Evolutionary conservation across 2,888 invertebrate species (phyloP), one percentile per base, ranked within the genome.

Genomic region (Halictus quadricinctus): DNA sequence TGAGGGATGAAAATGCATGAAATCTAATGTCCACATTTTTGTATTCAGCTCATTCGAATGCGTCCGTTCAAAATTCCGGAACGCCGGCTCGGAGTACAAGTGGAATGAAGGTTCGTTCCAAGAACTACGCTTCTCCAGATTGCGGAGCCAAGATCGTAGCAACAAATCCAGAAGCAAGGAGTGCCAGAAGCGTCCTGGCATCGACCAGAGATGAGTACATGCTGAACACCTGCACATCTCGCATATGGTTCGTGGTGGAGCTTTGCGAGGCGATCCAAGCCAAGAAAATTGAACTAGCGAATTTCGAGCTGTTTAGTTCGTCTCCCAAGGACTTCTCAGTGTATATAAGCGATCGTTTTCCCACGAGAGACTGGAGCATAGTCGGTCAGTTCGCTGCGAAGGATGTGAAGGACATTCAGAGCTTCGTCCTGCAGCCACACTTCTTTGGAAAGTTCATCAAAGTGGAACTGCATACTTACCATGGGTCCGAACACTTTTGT

Each of bases 251-350:
- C 95, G 97, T 99, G 48, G 97, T 99, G 4, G 99, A 99, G 95
- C 96, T 99, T 2, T 99, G 99, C 95, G 99, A 99, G 94, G 98
- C 99, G 6, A 97, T 99, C 86, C 99, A 99, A 95, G 98, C 99
- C 6, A 98, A 98, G 94, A 97, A 97, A 95, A 97, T 99, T 86
- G 99, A 99, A 92, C 95, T 99, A 90, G 99, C 99, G 5, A 99
- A 99, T 95, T 98, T 98, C 94, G 99, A 99, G 95, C 95, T 99
- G 84, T 99, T 99, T 95, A 99, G 99, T 12, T 99, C 99, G 0
- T 98, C 98, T 46, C 99, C 99, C 21, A 98, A 98, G 94, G 98
- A 98, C 87, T 97, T 99, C 94, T 96, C 97, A 25, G 97, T 98
- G 12, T 97, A 96, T 89, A 97, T 98, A 80, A 98, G 98, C 92